phyloP scores from a whole-genome alignment of 2,113 vertebrate species.

The Microtus richardsoni region DNA sequence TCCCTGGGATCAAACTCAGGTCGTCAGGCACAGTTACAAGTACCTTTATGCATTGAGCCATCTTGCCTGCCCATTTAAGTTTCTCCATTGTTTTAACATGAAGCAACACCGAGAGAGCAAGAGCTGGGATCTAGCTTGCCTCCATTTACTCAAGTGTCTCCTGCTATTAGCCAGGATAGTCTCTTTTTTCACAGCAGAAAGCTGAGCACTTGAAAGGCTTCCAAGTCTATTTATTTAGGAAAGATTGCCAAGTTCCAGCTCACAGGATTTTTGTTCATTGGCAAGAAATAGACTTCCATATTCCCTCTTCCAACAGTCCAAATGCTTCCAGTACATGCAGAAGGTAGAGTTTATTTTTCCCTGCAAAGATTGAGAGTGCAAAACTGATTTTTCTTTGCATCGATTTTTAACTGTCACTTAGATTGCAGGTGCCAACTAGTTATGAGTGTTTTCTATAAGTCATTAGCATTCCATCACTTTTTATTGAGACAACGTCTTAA shows the following conservation, averaged over 20 bases:
- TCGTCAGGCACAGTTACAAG: neutral
- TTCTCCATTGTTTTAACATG: neutral
- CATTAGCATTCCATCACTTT: neutral
- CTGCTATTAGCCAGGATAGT: neutral
- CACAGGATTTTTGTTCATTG: slow-evolving; percentile 41
- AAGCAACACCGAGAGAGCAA: neutral
- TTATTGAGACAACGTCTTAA: neutral
- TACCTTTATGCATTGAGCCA: neutral
- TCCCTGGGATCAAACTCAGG: neutral
- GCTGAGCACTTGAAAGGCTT: slow-evolving; percentile 11
- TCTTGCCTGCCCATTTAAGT: neutral
- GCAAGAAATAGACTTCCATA: slow-evolving; percentile 51
- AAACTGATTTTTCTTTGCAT: neutral
- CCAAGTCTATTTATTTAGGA: slow-evolving; percentile 64
- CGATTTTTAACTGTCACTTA: neutral
- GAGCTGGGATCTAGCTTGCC: neutral
- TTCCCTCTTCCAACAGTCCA: slow-evolving; percentile 41
- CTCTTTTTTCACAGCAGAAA: neutral
- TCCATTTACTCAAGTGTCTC: neutral
- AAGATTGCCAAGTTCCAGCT: slow-evolving; percentile 49
- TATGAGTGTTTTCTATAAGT: neutral
- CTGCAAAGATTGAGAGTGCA: neutral
- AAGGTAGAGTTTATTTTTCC: slow-evolving; percentile 25
- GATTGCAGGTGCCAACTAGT: neutral
- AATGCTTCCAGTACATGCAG: slow-evolving; percentile 26